Base-by-base conservation (phyloP, 2,888 invertebrate species). In the Euclidia mi region DNA sequence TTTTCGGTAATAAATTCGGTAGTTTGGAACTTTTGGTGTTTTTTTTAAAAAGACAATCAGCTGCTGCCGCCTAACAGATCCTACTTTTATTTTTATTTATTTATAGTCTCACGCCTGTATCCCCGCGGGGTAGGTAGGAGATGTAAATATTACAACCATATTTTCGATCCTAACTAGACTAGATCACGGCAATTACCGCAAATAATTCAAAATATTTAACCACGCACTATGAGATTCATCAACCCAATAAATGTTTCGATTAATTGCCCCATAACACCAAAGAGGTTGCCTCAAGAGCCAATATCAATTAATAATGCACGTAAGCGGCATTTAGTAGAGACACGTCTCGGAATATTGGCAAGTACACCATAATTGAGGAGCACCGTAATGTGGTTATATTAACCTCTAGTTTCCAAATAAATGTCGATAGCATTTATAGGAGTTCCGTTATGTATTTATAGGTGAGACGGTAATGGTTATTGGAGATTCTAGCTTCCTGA, bases 241-340 rank as follows among this genome's bases (percentile, higher is more conserved):
- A 17, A 34, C 0, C 15, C 34, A 17, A 28, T 35, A 17, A 49
- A 35, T 37, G 10, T 50, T 43, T 41, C 17, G 3, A 12, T 3
- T 14, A 43, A 43, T 10, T 37, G 14, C 42, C 18, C 17, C 20
- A 52, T 44, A 53, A 38, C 50, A 12, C 25, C 47, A 51, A 48
- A 48, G 25, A 50, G 50, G 42, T 50, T 35, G 38, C 18, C 45
- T 46, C 17, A 34, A 44, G 35, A 48, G 29, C 48, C 59, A 75
- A 75, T 76, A 72, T 76, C 76, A 79, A 80, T 80, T 77, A 76
- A 66, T 74, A 72, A 69, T 77, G 65, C 69, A 78, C 70, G 73
- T 65, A 66, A 68, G 70, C 58, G 73, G 67, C 76, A 66, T 61
- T 66, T 69, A 62, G 49, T 56, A 48, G 50, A 52, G 63, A 70